phyloP scores from a whole-genome alignment of 2,113 vertebrate genomes.

The Struthio camelus region DNA sequence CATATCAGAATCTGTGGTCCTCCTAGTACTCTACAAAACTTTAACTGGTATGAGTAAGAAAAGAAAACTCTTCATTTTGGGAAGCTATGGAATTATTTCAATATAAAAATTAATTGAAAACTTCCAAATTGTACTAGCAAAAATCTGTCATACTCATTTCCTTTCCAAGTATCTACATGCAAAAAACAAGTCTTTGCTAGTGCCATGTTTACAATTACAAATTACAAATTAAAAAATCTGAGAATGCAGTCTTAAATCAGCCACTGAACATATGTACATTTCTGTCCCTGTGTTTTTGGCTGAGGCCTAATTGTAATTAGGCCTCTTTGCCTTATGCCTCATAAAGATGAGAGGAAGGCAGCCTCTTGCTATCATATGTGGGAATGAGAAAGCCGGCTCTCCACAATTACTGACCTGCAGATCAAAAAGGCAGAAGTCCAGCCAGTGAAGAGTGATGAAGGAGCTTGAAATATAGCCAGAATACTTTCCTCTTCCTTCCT shows the following conservation, averaged over 20 bases:
- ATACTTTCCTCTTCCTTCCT: background rate
- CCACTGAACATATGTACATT: background rate
- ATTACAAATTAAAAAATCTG: background rate
- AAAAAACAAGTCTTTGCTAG: background rate
- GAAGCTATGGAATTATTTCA: background rate
- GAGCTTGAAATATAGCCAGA: background rate
- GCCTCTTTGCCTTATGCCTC: background rate
- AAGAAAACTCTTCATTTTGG: background rate
- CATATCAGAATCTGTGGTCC: background rate
- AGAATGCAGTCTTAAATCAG: background rate
- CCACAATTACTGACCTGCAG: rapidly evolving
- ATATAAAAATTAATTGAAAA: background rate
- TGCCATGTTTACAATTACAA: background rate
- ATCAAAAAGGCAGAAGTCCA: background rate
- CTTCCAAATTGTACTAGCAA: background rate
- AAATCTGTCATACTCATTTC: background rate
- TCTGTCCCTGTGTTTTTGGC: background rate
- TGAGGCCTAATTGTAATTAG: background rate
- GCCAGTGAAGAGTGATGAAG: background rate
- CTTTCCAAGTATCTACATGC: background rate
- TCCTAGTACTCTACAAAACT: background rate
- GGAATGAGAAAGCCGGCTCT: background rate
- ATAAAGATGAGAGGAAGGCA: background rate
- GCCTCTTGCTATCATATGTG: background rate
- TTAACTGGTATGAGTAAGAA: background rate